Percentiles rank a stretch among this genome's conserved stretches.
Conservation (phyloP, 2,113 vertebrate species). For the Heterotilapia buettikoferi region DNA sequence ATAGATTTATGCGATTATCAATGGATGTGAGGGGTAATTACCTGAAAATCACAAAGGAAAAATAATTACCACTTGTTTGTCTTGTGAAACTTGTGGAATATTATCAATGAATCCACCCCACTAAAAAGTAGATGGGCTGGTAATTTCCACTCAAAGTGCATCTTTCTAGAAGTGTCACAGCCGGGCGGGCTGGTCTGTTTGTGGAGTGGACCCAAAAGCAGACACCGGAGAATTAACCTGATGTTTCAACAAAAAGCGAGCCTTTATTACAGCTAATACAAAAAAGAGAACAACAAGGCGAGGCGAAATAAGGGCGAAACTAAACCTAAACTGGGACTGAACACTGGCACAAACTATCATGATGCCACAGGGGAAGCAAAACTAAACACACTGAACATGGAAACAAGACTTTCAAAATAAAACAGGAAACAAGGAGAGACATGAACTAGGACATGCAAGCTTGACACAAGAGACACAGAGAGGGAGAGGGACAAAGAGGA, state of each 20-base stretch:
- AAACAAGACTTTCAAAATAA: too few species aligned
- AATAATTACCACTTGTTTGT: not conserved
- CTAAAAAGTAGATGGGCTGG: not conserved
- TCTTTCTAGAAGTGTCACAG: not conserved
- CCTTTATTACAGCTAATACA: too few species aligned
- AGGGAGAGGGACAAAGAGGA: not conserved
- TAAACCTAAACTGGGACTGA: too few species aligned
- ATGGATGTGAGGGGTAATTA: not conserved
- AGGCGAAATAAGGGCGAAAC: too few species aligned
- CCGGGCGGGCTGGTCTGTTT: accelerated
- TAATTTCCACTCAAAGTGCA: not conserved
- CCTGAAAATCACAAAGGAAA: not conserved
- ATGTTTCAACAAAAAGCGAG: too few species aligned
- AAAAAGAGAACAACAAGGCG: too few species aligned
- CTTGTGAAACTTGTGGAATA: not conserved
- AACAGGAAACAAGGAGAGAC: not conserved
- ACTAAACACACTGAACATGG: too few species aligned
- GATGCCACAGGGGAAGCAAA: too few species aligned
- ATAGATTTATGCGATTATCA: not conserved
- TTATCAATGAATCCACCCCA: not conserved
- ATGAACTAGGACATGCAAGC: accelerated
- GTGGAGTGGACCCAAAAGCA: not conserved
- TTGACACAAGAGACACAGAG: accelerated
- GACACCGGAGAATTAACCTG: too few species aligned
- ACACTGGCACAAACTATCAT: too few species aligned